Evolutionary conservation across 1,140 invertebrate species (phyloP).

Genomic region (Euwallacea fornicatus): DNA sequence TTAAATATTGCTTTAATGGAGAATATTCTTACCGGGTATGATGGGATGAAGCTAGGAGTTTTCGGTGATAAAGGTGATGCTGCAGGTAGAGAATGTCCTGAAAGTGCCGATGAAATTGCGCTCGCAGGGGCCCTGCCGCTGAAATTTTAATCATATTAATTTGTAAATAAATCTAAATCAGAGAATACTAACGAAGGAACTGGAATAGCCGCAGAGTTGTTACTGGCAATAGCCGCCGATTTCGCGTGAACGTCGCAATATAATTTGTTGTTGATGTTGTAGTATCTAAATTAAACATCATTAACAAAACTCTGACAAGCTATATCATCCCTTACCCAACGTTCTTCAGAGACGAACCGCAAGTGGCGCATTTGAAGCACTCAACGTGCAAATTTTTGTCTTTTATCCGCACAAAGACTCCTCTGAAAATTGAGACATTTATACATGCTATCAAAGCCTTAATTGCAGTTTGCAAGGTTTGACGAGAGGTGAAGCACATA

Average conservation of each 20-base stretch:
- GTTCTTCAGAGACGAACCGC: conserved; percentile 92
- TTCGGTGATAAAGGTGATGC: conserved; percentile 59
- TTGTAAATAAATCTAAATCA: not conserved
- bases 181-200: conserved; percentile 59
- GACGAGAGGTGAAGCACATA: too few relatives aligned
- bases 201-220: conserved; percentile 75
- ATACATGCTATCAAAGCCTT: too few relatives aligned
- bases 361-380: conserved; percentile 96
- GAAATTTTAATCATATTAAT: conserved; percentile 49
- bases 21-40: conserved; percentile 47
- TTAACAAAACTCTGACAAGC: not conserved
- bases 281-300: conserved; percentile 62
- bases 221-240: conserved; percentile 75
- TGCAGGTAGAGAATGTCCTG: conserved; percentile 53
- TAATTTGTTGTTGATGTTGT: conserved; percentile 93
- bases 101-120: conserved; percentile 66
- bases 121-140: conserved; percentile 64
- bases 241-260: conserved; percentile 96
- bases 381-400: conserved; percentile 95
- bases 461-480: too few relatives aligned
- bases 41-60: conserved; percentile 47
- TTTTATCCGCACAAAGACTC: conserved; percentile 94
- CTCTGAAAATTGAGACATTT: conserved; percentile 60
- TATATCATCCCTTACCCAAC: conserved; percentile 62
- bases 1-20: not conserved